phyloP scores from a whole-genome alignment of 2,888 invertebrate genomes.

The Cloeon dipterum region DNA sequence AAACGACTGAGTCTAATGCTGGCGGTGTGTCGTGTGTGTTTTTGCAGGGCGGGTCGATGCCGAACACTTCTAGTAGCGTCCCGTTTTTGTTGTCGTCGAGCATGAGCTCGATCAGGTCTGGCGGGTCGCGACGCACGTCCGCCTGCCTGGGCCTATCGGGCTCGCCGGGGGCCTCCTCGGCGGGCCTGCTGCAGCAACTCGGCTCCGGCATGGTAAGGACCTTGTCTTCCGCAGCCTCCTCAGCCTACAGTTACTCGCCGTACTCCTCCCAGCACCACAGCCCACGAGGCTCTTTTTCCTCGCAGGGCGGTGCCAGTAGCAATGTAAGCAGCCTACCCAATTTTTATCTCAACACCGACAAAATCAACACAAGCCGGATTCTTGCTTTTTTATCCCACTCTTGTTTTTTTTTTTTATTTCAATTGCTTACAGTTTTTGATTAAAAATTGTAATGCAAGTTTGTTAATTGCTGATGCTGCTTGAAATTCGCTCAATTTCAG shows the following conservation, averaged over 20 bases:
- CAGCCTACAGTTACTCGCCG: background rate
- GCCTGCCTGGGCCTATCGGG: slow-evolving; percentile 39
- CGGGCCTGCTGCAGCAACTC: slow-evolving; percentile 64
- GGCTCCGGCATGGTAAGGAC: slow-evolving; percentile 88
- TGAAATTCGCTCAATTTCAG: too few relatives aligned
- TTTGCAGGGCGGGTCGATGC: slow-evolving; percentile 70
- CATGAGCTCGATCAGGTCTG: slow-evolving; percentile 37
- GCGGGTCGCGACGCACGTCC: slow-evolving; percentile 45
- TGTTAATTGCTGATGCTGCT: too few relatives aligned
- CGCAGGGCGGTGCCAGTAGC: slow-evolving; percentile 18
- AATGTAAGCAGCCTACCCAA: too few relatives aligned
- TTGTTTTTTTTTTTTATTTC: too few relatives aligned
- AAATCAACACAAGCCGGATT: too few relatives aligned
- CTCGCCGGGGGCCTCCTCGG: slow-evolving; percentile 36
- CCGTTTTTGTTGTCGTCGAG: slow-evolving; percentile 63
- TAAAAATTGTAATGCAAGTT: too few relatives aligned
- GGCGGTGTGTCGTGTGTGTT: too few relatives aligned
- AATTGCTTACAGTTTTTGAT: too few relatives aligned
- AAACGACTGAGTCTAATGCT: too few relatives aligned
- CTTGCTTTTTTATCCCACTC: too few relatives aligned
- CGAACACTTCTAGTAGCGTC: slow-evolving; percentile 72
- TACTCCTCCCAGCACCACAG: background rate
- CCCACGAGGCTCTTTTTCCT: background rate
- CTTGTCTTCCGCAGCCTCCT: slow-evolving; percentile 29
- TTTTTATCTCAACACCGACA: too few relatives aligned